phyloP scores from a whole-genome alignment of 2,888 invertebrate species.

The Cephus pygmeus region DNA sequence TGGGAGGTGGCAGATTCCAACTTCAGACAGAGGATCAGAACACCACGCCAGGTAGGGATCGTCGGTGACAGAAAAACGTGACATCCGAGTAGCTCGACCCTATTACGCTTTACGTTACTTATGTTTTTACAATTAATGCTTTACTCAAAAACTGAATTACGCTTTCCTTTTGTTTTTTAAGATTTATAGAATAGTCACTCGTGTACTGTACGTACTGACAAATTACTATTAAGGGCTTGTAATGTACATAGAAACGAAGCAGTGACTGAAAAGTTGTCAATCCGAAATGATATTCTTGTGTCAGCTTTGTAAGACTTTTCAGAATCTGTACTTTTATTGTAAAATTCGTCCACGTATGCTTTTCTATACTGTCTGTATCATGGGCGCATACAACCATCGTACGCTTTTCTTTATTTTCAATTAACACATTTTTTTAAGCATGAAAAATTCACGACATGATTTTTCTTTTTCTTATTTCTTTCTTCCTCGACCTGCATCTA shows the following conservation, averaged over 20 bases:
- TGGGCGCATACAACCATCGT: not conserved
- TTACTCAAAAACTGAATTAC: not conserved
- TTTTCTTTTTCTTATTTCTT: not conserved
- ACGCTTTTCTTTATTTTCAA: not conserved
- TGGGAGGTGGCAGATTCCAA: constrained; percentile 76
- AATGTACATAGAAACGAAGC: not conserved
- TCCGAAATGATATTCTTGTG: not conserved
- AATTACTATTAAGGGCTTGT: not conserved
- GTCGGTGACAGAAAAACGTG: not conserved
- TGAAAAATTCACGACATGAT: not conserved
- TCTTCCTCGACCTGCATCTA: not conserved
- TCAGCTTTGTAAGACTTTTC: not conserved
- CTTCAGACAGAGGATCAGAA: constrained; percentile 81
- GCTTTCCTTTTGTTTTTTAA: not conserved
- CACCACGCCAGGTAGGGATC: constrained; percentile 53
- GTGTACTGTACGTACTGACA: not conserved
- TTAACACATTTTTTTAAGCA: not conserved
- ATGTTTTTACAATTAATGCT: not conserved
- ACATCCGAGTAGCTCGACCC: not conserved
- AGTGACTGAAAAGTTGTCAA: not conserved
- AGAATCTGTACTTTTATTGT: not conserved
- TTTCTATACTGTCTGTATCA: not conserved
- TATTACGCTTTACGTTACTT: not conserved
- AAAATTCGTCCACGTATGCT: not conserved
- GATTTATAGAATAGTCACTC: not conserved